Evolutionary conservation across 2,113 vertebrate genomes (phyloP).

Genomic region (Spea multiplicata): DNA sequence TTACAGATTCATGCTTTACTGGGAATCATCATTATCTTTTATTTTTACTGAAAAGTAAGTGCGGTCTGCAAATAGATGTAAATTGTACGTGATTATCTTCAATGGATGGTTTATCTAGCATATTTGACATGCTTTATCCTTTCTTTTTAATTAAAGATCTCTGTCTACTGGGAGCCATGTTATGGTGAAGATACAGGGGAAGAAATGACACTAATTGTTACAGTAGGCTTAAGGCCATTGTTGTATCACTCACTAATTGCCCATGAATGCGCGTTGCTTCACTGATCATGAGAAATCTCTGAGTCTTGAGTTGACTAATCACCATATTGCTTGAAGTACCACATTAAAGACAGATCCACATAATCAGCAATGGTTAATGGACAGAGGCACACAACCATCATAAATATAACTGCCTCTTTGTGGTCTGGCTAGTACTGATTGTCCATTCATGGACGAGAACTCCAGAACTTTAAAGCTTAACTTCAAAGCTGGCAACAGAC

Average conservation of each 20-base stretch:
- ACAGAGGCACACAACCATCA: not conserved
- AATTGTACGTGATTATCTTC: not conserved
- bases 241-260: not conserved
- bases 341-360: not conserved
- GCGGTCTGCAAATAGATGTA: not conserved
- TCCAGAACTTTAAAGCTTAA: too few relatives aligned
- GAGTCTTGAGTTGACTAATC: not conserved
- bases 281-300: too few relatives aligned
- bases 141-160: conserved; percentile 1
- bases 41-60: not conserved
- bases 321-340: not conserved
- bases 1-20: not conserved
- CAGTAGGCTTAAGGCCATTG: not conserved
- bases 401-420: too few relatives aligned
- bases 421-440: too few relatives aligned
- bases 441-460: too few relatives aligned
- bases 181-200: not conserved
- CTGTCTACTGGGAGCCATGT: not conserved
- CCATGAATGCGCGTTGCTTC: not conserved
- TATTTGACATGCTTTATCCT: not conserved
- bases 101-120: not conserved
- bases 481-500: too few relatives aligned
- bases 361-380: not conserved
- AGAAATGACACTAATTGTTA: not conserved
- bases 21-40: not conserved